A percentile compares a stretch with the other conserved stretches of the same genome.
Evolutionary conservation across 2,797 vertebrate genomes (phyloP).

Genomic region (Myotis planiceps): DNA sequence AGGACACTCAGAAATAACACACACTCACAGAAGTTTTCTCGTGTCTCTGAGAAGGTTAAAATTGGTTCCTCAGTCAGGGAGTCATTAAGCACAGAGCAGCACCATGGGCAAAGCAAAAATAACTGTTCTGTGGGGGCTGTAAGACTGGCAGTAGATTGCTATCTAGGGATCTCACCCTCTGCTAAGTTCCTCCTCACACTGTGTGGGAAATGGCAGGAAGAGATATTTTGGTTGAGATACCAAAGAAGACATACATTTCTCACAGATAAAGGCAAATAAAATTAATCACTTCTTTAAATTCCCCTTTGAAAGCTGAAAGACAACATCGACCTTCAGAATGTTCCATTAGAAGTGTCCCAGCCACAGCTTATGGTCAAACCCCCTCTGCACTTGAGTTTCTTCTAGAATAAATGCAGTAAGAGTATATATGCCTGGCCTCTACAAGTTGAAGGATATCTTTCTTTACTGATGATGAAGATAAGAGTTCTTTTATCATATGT

Average conservation of each 20-base stretch:
- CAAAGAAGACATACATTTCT: slow-evolving; percentile 22
- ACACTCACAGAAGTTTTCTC: neutral
- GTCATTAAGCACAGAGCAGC: slow-evolving; percentile 1
- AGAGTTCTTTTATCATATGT: neutral
- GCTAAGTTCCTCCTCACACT: neutral
- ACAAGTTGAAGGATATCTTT: neutral
- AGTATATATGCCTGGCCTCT: neutral
- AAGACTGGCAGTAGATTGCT: slow-evolving; percentile 31
- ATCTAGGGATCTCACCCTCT: neutral
- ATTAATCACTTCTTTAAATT: slow-evolving; percentile 23
- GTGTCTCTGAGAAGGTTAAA: neutral
- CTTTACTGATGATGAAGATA: neutral
- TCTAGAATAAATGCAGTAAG: neutral
- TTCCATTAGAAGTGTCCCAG: neutral
- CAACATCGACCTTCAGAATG: neutral
- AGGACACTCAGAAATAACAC: neutral
- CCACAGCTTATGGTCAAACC: neutral
- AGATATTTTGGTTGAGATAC: slow-evolving; percentile 10
- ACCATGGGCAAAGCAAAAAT: slow-evolving; percentile 38
- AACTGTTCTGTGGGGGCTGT: neutral
- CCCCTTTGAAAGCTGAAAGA: neutral
- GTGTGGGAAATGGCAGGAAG: slow-evolving; percentile 38
- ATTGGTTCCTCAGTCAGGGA: slow-evolving; percentile 35
- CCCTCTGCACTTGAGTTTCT: neutral
- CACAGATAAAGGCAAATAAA: neutral